These are phyloP conservation scores for Cotesia congregata DNA, from an alignment of 2,888 invertebrate species.

Conservation along the genomic window DNA sequence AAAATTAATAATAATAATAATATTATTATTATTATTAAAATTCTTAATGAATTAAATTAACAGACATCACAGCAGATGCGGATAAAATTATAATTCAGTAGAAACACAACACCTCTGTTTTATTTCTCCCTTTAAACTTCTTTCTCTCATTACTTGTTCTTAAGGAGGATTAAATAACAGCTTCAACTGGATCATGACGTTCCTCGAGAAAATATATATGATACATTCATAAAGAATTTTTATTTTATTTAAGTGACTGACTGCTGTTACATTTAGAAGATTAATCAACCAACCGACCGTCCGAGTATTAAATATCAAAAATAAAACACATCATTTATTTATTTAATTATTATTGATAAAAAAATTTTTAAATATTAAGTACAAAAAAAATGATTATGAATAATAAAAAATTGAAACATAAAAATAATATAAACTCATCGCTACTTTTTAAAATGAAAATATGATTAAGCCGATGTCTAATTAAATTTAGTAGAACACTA, in stretches of 20 bases:
- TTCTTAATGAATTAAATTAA: too few relatives aligned
- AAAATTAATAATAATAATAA: not conserved
- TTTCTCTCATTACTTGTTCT: conserved; percentile 41
- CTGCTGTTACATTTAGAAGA: not conserved
- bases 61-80: conserved; percentile 39
- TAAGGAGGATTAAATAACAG: conserved; percentile 24
- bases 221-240: conserved; percentile 41
- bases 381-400: too few relatives aligned
- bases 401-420: too few relatives aligned
- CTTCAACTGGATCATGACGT: conserved; percentile 44
- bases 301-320: too few relatives aligned
- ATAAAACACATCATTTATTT: too few relatives aligned
- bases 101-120: conserved; percentile 65
- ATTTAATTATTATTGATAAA: too few relatives aligned
- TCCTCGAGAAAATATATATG: conserved; percentile 44
- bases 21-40: not conserved
- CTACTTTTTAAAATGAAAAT: not conserved
- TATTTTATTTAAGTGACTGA: not conserved
- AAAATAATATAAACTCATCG: too few relatives aligned
- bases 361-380: too few relatives aligned
- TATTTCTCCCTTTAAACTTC: conserved; percentile 12
- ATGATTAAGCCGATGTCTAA: not conserved
- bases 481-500: not conserved
- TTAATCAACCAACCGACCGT: not conserved
- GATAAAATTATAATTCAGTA: conserved; percentile 50